phyloP scores from a whole-genome alignment of 2,888 invertebrate genomes.

The Himalopsyche kuldschensis region DNA sequence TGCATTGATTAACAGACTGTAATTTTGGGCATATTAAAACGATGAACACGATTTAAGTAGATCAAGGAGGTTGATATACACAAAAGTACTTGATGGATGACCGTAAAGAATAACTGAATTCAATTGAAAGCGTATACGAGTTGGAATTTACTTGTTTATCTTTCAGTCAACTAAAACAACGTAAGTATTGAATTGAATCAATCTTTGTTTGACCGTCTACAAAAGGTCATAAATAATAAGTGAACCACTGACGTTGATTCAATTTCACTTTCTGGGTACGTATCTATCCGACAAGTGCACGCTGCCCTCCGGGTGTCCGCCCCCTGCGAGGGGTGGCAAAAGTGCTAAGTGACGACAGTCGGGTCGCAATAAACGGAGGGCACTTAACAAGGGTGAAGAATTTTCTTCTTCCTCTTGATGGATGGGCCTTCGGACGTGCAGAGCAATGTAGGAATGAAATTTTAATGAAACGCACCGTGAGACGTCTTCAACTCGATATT shows the following conservation, averaged over 20 bases:
- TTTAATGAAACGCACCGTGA: background rate
- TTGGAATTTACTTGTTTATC: too few relatives aligned
- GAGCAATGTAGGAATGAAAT: background rate
- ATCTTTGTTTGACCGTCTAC: background rate
- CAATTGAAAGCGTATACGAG: too few relatives aligned
- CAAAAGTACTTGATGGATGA: too few relatives aligned
- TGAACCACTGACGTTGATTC: background rate
- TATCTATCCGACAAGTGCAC: background rate
- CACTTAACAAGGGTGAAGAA: background rate
- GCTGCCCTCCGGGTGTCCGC: background rate
- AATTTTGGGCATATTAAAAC: too few relatives aligned
- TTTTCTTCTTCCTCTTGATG: background rate
- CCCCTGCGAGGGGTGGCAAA: background rate
- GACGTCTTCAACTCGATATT: background rate
- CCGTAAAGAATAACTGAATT: too few relatives aligned
- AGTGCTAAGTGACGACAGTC: background rate
- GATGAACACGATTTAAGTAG: too few relatives aligned
- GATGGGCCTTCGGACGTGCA: background rate
- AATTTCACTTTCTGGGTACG: background rate
- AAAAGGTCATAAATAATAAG: background rate
- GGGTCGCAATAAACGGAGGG: background rate
- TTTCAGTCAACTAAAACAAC: too few relatives aligned
- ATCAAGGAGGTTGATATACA: too few relatives aligned
- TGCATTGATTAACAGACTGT: too few relatives aligned
- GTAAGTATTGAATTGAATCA: too few relatives aligned